These are phyloP conservation scores for Carcinoscorpius rotundicauda DNA, from an alignment of 1,140 invertebrate genomes.

Conservation along the genomic window DNA sequence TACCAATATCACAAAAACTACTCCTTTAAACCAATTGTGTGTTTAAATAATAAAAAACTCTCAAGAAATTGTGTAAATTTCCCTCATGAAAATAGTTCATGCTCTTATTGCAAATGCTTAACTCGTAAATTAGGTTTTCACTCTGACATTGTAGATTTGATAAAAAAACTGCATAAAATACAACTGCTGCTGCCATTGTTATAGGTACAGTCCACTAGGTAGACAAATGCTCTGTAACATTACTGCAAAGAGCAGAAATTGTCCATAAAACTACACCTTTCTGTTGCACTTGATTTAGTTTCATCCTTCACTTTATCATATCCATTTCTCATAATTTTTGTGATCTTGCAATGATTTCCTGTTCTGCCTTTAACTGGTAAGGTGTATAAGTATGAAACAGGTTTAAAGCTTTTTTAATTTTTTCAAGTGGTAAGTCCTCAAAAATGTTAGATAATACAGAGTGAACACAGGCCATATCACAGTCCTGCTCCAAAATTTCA, in stretches of 20 bases:
- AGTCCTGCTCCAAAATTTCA: conserved; percentile 59
- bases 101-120: too few species aligned
- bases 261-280: neutral
- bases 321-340: neutral
- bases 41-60: too few species aligned
- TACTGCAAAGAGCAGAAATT: too few species aligned
- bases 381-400: conserved; percentile 62
- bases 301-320: neutral
- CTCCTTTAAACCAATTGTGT: too few species aligned
- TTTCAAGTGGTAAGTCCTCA: conserved; percentile 76
- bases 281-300: conserved; percentile 5
- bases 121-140: neutral
- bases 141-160: conserved; percentile 15
- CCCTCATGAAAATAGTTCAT: too few species aligned
- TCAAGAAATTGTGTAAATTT: too few species aligned
- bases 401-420: conserved; percentile 47
- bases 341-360: neutral
- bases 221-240: too few species aligned
- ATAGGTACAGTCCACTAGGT: conserved; percentile 6
- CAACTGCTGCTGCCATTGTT: conserved; percentile 16
- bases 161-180: conserved; percentile 16
- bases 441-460: conserved; percentile 65
- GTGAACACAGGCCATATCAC: conserved; percentile 74
- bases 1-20: too few species aligned
- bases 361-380: conserved; percentile 24